phyloP scores from a whole-genome alignment of 2,888 invertebrate genomes.

The Xestoiulus laeticollis region DNA sequence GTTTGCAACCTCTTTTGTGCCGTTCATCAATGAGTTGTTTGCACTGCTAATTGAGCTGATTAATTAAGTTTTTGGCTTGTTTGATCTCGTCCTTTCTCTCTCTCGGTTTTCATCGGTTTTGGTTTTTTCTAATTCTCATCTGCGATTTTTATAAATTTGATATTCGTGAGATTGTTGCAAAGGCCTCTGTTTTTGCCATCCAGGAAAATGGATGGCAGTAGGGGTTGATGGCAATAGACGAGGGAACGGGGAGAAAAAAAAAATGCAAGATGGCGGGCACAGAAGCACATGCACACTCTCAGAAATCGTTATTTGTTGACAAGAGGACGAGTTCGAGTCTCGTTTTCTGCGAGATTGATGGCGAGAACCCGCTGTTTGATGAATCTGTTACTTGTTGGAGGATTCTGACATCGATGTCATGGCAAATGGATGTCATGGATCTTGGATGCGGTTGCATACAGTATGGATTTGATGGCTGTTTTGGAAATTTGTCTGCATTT shows the following conservation, averaged over 20 bases:
- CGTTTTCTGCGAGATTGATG: not conserved
- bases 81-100: not conserved
- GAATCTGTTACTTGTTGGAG: not conserved
- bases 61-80: not conserved
- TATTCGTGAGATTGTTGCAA: slow-evolving; percentile 1
- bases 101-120: not conserved
- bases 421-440: too few species aligned
- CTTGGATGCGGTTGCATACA: too few species aligned
- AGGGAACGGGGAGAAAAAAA: not conserved
- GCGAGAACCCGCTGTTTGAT: slow-evolving; percentile 15
- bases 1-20: not conserved
- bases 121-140: not conserved
- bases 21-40: not conserved
- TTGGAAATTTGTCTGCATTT: too few species aligned
- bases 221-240: not conserved
- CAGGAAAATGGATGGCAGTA: not conserved
- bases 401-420: too few species aligned
- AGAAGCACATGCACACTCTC: not conserved
- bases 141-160: not conserved
- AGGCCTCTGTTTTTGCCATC: not conserved
- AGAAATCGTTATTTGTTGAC: slow-evolving; percentile 20
- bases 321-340: not conserved
- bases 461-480: too few species aligned
- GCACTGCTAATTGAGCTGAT: not conserved
- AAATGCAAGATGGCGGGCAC: not conserved